Conservation (phyloP, 2,113 vertebrate species). For the Ophthalmolycus amberensis region DNA sequence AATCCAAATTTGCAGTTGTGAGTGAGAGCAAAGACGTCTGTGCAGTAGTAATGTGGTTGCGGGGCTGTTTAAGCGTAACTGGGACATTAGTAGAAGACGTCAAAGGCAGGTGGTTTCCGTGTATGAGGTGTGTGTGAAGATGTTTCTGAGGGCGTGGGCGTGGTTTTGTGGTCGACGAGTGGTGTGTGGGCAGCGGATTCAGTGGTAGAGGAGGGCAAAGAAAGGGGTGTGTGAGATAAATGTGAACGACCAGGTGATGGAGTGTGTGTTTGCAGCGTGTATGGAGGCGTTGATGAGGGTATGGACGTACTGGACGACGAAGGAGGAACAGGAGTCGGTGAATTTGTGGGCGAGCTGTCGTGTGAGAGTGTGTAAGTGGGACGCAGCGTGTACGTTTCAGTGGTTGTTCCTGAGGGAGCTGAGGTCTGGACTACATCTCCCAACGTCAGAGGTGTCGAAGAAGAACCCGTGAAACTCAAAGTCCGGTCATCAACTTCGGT, state of each 20-base stretch:
- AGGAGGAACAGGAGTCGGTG: neutral
- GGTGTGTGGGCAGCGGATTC: neutral
- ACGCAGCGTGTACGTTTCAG: neutral
- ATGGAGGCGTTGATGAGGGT: neutral
- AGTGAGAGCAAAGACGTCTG: neutral
- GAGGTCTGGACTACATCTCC: slow-evolving; percentile 18
- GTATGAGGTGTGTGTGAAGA: neutral
- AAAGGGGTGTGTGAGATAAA: neutral
- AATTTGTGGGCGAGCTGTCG: neutral
- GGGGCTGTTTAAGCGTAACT: slow-evolving; percentile 6
- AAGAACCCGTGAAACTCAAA: neutral
- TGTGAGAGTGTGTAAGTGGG: neutral
- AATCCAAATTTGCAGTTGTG: slow-evolving; percentile 24
- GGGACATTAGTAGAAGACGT: neutral
- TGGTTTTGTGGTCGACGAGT: neutral
- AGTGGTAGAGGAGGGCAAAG: slow-evolving; percentile 3
- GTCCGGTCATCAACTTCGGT: neutral
- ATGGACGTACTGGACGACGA: neutral
- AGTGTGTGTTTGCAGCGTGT: slow-evolving; percentile 10
- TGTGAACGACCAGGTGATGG: neutral
- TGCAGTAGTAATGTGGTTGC: neutral
- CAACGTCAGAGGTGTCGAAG: neutral
- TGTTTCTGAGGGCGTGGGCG: neutral
- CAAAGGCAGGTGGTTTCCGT: neutral
- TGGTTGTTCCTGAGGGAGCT: neutral